A percentile compares a stretch with the other conserved stretches of the same genome.
These are phyloP conservation scores for Telmatochromis sp. DNA, from an alignment of 2,113 vertebrate genomes.

Conservation along the genomic window DNA sequence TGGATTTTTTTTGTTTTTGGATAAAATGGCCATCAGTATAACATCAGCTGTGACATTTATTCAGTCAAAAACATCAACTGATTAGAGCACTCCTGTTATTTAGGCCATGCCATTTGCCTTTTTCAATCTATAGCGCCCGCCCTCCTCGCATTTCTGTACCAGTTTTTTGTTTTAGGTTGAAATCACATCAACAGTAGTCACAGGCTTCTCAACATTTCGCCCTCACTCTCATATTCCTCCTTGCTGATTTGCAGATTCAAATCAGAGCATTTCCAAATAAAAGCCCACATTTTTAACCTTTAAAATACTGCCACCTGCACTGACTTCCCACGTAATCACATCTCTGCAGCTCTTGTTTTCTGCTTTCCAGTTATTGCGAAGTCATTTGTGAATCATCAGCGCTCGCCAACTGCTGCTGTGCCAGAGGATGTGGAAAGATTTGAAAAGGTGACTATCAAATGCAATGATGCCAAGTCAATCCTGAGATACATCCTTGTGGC, in stretches of 20 bases:
- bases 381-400: slow-evolving; percentile 33
- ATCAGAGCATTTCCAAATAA: slow-evolving; percentile 9
- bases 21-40: not conserved
- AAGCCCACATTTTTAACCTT: slow-evolving; percentile 47
- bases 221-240: not conserved
- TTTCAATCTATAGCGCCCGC: not conserved
- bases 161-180: not conserved
- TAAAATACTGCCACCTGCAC: slow-evolving; percentile 39
- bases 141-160: not conserved
- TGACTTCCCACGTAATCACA: slow-evolving; percentile 17
- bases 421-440: not conserved
- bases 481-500: not conserved
- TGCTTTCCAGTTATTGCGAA: slow-evolving; percentile 23
- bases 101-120: not conserved
- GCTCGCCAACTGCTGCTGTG: slow-evolving; percentile 4
- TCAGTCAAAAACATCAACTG: not conserved
- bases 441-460: not conserved
- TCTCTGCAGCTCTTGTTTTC: slow-evolving; percentile 7
- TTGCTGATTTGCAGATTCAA: not conserved
- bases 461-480: not conserved
- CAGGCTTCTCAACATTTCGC: not conserved
- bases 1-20: not conserved
- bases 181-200: not conserved
- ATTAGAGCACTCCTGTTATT: not conserved
- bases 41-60: not conserved